Conservation (phyloP, 2,797 vertebrate species). For the Lepilemur ruficaudatus region DNA sequence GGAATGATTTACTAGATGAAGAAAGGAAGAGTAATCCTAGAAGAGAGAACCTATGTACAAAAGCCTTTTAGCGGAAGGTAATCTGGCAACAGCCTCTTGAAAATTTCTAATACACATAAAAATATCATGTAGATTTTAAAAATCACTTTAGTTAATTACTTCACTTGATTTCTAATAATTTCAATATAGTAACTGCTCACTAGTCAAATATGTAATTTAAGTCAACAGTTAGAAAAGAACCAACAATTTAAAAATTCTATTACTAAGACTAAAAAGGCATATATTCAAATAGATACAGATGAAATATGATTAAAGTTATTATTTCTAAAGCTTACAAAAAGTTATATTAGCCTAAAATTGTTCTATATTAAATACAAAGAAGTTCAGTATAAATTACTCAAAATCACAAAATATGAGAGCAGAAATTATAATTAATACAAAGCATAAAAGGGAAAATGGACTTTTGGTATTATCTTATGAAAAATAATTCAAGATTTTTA, state of each 20-base stretch:
- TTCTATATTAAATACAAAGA: neutral
- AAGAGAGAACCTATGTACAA: neutral
- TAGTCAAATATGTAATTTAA: slow-evolving; percentile 13
- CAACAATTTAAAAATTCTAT: neutral
- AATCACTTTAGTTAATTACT: neutral
- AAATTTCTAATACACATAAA: neutral
- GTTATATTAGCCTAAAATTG: neutral
- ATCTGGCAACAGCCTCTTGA: neutral
- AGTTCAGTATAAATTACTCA: slow-evolving; percentile 33
- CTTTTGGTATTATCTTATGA: neutral
- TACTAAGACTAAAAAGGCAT: slow-evolving; percentile 42
- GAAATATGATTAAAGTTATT: slow-evolving; percentile 11
- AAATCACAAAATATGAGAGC: slow-evolving; percentile 32
- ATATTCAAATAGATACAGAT: neutral
- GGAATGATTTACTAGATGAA: neutral
- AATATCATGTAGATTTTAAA: neutral
- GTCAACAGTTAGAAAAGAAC: neutral
- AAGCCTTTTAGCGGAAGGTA: neutral
- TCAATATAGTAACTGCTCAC: neutral
- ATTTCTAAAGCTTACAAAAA: slow-evolving; percentile 36
- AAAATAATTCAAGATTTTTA: slow-evolving; percentile 44
- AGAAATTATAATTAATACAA: slow-evolving; percentile 14
- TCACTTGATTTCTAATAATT: slow-evolving; percentile 1
- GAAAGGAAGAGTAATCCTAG: neutral
- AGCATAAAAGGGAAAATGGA: neutral